These are phyloP conservation scores for Sarcophaga bullata DNA, from an alignment of 1,140 invertebrate genomes.

Conservation along the genomic window DNA sequence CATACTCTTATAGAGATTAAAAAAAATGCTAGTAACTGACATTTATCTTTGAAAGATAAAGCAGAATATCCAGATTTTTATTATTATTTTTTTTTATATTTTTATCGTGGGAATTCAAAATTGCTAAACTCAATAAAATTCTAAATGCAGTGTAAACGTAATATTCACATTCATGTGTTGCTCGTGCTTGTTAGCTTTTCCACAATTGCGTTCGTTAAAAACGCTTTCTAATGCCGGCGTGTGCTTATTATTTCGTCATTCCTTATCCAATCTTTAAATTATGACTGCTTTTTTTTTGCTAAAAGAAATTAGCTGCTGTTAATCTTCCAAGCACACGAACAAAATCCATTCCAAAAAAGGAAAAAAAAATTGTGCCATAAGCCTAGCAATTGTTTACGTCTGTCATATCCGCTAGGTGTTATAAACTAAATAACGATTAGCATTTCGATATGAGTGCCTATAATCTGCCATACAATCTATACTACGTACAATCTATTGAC, in stretches of 20 bases:
- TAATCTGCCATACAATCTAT: neutral
- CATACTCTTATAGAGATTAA: neutral
- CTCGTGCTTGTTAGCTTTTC: too few relatives aligned
- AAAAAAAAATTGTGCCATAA: neutral
- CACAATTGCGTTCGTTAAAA: too few relatives aligned
- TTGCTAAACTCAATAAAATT: neutral
- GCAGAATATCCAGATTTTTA: too few relatives aligned
- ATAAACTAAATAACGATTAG: neutral
- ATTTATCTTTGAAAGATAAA: neutral
- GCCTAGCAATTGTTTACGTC: neutral
- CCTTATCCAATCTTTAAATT: too few relatives aligned
- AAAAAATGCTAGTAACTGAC: neutral
- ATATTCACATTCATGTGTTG: too few relatives aligned
- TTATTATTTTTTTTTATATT: neutral
- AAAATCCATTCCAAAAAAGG: neutral
- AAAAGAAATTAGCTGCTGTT: too few relatives aligned
- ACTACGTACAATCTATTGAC: neutral
- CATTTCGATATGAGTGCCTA: neutral
- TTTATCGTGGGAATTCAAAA: neutral
- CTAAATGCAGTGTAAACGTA: too few relatives aligned
- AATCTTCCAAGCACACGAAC: neutral
- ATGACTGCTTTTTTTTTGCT: too few relatives aligned
- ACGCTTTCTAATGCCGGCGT: too few relatives aligned
- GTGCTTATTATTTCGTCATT: too few relatives aligned
- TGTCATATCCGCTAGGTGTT: neutral